Evolutionary conservation across 2,113 vertebrate genomes (phyloP).

Genomic region (Halcyon senegalensis): DNA sequence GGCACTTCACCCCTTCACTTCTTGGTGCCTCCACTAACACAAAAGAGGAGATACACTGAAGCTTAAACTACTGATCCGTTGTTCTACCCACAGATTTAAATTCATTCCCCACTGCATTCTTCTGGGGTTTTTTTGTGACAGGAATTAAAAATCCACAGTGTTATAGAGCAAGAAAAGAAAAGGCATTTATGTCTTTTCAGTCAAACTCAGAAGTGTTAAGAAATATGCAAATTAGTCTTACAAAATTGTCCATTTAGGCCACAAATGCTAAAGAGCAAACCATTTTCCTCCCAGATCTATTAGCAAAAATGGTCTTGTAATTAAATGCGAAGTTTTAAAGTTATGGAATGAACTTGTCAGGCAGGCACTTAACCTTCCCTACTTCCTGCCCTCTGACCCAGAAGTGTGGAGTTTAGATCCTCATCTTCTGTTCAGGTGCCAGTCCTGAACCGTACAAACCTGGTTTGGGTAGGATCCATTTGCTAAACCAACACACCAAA

Average conservation of each 20-base stretch:
- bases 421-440: not conserved
- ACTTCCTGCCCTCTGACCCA: not conserved
- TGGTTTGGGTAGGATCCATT: not conserved
- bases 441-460: not conserved
- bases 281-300: not conserved
- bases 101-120: not conserved
- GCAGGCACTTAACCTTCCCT: not conserved
- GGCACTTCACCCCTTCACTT: not conserved
- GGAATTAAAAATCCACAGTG: not conserved
- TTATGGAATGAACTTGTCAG: not conserved
- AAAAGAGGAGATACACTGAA: not conserved
- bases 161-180: not conserved
- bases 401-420: not conserved
- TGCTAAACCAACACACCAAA: not conserved
- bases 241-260: not conserved
- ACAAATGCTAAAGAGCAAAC: not conserved
- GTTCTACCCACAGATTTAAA: not conserved
- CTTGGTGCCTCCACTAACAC: not conserved
- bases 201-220: not conserved
- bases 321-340: not conserved
- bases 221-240: not conserved
- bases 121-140: not conserved
- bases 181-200: not conserved
- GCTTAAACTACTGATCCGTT: not conserved
- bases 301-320: not conserved